phyloP scores from a whole-genome alignment of 2,888 invertebrate genomes.

The Belgica antarctica region DNA sequence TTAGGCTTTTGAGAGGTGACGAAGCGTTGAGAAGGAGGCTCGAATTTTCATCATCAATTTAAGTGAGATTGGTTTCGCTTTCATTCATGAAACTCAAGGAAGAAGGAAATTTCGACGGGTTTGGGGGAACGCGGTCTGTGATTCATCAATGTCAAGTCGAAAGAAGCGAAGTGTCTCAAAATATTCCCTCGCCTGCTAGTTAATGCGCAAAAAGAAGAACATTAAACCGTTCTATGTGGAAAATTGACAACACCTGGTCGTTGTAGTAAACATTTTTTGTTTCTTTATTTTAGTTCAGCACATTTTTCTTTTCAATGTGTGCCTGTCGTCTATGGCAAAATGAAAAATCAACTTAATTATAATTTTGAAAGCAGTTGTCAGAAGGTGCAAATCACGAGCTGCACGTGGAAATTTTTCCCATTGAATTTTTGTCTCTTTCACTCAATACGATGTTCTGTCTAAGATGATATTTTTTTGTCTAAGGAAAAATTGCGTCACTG shows the following conservation, averaged over 20 bases:
- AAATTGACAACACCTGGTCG: constrained; percentile 23
- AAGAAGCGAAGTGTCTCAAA: not conserved
- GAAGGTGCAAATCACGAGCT: not conserved
- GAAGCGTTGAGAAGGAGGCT: not conserved
- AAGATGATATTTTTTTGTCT: too few relatives aligned
- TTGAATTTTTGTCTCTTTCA: not conserved
- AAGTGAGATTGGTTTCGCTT: too few relatives aligned
- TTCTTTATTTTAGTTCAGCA: too few relatives aligned
- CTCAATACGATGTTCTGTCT: not conserved
- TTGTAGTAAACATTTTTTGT: too few relatives aligned
- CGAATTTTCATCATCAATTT: not conserved
- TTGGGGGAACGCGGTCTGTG: not conserved
- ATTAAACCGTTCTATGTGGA: not conserved
- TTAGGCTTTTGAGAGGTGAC: not conserved
- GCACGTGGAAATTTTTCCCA: constrained; percentile 12
- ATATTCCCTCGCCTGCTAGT: not conserved
- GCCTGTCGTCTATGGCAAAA: not conserved
- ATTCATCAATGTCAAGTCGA: constrained; percentile 12
- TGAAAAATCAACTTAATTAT: constrained; percentile 28
- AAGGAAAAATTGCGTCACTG: constrained; percentile 24
- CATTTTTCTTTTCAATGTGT: too few relatives aligned
- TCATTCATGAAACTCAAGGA: not conserved
- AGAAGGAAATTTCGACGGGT: not conserved
- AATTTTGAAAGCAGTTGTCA: constrained; percentile 24
- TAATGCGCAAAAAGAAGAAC: constrained; percentile 17